Base-by-base conservation (phyloP, 2,113 vertebrate genomes). In the Acrocephalus kingi region DNA sequence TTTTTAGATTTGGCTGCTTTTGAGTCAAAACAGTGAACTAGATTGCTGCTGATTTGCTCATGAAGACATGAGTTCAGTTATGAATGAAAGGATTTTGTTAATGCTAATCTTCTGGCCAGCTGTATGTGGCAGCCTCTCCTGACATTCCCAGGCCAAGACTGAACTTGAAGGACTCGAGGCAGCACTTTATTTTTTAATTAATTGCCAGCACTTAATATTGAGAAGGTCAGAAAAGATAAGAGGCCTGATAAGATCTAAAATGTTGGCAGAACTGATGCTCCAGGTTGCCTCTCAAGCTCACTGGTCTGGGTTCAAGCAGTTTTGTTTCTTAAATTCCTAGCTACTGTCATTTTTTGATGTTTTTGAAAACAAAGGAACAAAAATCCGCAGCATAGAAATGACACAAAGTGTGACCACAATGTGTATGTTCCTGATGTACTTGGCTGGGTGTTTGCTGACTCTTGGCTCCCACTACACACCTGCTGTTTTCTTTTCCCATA, bases 191-290 rank as follows among this genome's bases (percentile, higher is more conserved):
- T 77, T 68, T 69, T 69, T 39, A 54, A 77, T 77, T 68, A 77
- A 69, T 90, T 92, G 79, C 61, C 37, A 55, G 67, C 80, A 64
- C 46, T 92, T 91, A 48, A 45, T 79, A 37, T 43, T 85, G 58
- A 82, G 74, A 77, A 87, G 74, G 33, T 58, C 61, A 56, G 12
- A 37, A 82, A 75, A 92, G 81, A 52, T 55, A 46, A 90, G 87
- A 90, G 71, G 51, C 56, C 33, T 63, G 59, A 66, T 96, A 85
- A 91, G 80, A 84, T 77, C 52, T n/a, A 58, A 7, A 84, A 17
- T 15, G 3, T 15, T 95, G 87, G 48, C 87, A 69, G 68, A 93
- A 62, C 43, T n/a, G 74, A 35, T 84, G 58, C 20, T 84, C 20
- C 41, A 66, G 72, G 45, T 81, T 87, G 73, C 82, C 56, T 94